Evolutionary conservation across 2,888 invertebrate genomes (phyloP), one percentile per base, ranked within the genome.

Genomic region (Nymphalis polychloros): DNA sequence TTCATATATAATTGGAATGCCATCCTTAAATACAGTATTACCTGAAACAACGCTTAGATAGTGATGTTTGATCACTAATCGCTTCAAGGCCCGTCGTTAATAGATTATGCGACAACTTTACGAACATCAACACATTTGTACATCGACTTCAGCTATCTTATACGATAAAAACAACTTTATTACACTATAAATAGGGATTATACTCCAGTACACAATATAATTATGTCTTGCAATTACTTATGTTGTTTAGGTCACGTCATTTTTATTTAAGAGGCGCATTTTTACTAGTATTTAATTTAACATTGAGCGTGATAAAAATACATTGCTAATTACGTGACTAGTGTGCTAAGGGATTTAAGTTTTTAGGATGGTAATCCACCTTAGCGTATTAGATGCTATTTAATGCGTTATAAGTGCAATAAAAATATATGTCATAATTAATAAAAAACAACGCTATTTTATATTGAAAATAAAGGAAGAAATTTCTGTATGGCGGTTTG

Each of bases 41-140:
- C 53, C 74, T 73, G 72, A 76, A 76, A 74, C 75, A 75, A 75
- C 72, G 72, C 70, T 67, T 62, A 77, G 83, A 82, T 83, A 83
- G 72, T 73, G 69, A 67, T 84, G 79, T 83, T 84, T 82, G 80
- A 81, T 78, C 77, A 73, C 75, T 80, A 80, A 79, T 82, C 80
- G 77, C 73, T 72, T 70, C 79, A 82, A 82, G 79, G 80, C 75
- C 74, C 68, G 69, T 78, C 73, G 71, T 79, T 78, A 79, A 75
- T 75, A 78, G 78, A 79, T 80, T 80, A 80, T 79, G 78, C 77
- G 77, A 75, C 78, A 77, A 72, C 71, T 72, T 69, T 73, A 72
- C 66, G 65, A 68, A 62, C 66, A 61, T 20, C 55, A 65, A 60
- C 62, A 57, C 20, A 60, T 46, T 41, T 60, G 61, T 46, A 69